Evolutionary conservation across 2,797 vertebrate genomes (phyloP).

Genomic region (Benthosema pterotum): DNA sequence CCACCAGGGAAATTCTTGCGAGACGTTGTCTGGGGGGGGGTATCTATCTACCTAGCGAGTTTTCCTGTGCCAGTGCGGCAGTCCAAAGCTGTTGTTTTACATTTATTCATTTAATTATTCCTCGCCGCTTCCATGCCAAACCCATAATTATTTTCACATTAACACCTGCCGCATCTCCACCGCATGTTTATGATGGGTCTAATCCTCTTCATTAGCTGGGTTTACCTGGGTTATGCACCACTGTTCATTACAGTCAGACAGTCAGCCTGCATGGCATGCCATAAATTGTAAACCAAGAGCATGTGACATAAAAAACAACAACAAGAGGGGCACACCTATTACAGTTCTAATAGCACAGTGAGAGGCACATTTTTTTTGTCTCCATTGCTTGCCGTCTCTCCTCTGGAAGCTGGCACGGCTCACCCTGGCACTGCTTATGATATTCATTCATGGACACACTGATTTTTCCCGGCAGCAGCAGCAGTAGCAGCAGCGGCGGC

Average conservation of each 20-base stretch:
- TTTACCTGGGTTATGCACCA: slow-evolving; percentile 32
- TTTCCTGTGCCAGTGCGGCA: slow-evolving; percentile 72
- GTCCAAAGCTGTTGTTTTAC: slow-evolving; percentile 81
- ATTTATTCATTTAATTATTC: slow-evolving; percentile 86
- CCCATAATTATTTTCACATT: slow-evolving; percentile 78
- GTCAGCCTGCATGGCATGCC: slow-evolving; percentile 45
- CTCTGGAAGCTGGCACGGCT: slow-evolving; percentile 49
- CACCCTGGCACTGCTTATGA: slow-evolving; percentile 61
- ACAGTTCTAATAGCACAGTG: slow-evolving; percentile 35
- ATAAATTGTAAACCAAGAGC: slow-evolving; percentile 31
- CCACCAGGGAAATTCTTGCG: slow-evolving; percentile 67
- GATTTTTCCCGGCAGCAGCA: slow-evolving; percentile 79
- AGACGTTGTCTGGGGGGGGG: slow-evolving; percentile 28
- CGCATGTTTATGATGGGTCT: slow-evolving; percentile 53
- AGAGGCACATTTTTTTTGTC: slow-evolving; percentile 53
- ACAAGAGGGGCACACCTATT: slow-evolving; percentile 1
- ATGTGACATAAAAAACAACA: slow-evolving; percentile 38
- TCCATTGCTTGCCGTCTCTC: slow-evolving; percentile 41
- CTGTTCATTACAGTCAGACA: slow-evolving; percentile 52
- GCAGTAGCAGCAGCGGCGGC: slow-evolving; percentile 62
- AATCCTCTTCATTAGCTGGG: slow-evolving; percentile 65
- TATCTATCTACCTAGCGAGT: slow-evolving; percentile 30
- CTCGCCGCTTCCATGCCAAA: slow-evolving; percentile 78
- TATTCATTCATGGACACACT: slow-evolving; percentile 79
- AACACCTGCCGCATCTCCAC: slow-evolving; percentile 79